Evolutionary conservation across 1,140 invertebrate genomes (phyloP).

Genomic region (Asbolus verrucosus): DNA sequence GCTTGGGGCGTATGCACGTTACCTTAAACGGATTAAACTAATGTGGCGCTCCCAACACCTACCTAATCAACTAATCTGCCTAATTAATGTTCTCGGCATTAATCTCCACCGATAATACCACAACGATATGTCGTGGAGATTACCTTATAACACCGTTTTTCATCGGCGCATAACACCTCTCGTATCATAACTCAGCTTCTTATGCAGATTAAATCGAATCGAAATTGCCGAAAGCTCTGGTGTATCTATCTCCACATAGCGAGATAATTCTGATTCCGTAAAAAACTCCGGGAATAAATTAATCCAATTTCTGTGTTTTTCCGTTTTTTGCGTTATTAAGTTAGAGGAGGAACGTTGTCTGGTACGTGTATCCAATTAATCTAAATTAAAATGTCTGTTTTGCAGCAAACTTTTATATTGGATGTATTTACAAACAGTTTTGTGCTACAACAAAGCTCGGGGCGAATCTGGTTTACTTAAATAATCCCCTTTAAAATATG

Average conservation of each 20-base stretch:
- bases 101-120: slow-evolving; percentile 43
- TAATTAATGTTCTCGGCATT: slow-evolving; percentile 44
- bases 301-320: too few relatives aligned
- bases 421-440: slow-evolving; percentile 22
- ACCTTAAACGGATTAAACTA: slow-evolving; percentile 47
- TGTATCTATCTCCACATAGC: too few relatives aligned
- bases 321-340: too few relatives aligned
- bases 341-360: too few relatives aligned
- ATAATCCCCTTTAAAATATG: neutral
- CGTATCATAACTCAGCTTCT: too few relatives aligned
- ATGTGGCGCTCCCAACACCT: slow-evolving; percentile 40
- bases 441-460: neutral
- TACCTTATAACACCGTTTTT: neutral
- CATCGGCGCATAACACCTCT: too few relatives aligned
- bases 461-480: neutral
- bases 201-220: neutral
- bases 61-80: slow-evolving; percentile 45
- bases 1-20: slow-evolving; percentile 40
- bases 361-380: too few relatives aligned
- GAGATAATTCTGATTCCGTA: too few relatives aligned
- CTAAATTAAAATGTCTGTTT: slow-evolving; percentile 16
- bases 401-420: neutral
- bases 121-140: slow-evolving; percentile 30
- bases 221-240: neutral
- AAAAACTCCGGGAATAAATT: too few relatives aligned